Evolutionary conservation across 2,888 invertebrate genomes (phyloP).

Genomic region (Cantharis rustica): DNA sequence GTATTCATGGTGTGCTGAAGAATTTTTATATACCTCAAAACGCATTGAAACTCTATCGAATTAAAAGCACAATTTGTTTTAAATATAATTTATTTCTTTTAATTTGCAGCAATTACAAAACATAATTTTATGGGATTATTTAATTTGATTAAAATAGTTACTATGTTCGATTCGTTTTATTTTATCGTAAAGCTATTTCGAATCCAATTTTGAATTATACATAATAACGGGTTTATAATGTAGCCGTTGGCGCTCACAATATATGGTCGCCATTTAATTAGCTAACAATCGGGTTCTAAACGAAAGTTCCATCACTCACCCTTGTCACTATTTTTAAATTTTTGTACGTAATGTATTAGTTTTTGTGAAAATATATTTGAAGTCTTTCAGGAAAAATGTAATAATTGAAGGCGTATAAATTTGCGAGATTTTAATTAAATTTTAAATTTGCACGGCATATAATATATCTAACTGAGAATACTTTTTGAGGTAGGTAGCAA

Average conservation of each 20-base stretch:
- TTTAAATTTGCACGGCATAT: background rate
- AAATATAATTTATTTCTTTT: background rate
- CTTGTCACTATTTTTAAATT: conserved; percentile 37
- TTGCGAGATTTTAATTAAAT: background rate
- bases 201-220: conserved; percentile 19
- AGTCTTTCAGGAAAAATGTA: background rate
- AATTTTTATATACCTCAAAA: background rate
- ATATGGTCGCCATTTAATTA: conserved; percentile 43
- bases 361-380: background rate
- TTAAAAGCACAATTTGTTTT: background rate
- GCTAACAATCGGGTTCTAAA: conserved; percentile 41
- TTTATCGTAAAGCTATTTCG: conserved; percentile 17
- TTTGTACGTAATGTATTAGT: conserved; percentile 12
- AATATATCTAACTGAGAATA: conserved; percentile 5
- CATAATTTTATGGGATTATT: background rate
- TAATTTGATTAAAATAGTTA: background rate
- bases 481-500: conserved; percentile 19
- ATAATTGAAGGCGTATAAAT: background rate
- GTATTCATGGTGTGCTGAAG: background rate
- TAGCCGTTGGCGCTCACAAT: conserved; percentile 24
- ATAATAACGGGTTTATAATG: conserved; percentile 28
- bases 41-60: background rate
- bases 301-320: conserved; percentile 36
- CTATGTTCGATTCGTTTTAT: conserved; percentile 3
- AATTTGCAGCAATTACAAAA: background rate